Base-by-base conservation (phyloP, 64 coral and sea anemone species). In the Actinia tenebrosa region DNA sequence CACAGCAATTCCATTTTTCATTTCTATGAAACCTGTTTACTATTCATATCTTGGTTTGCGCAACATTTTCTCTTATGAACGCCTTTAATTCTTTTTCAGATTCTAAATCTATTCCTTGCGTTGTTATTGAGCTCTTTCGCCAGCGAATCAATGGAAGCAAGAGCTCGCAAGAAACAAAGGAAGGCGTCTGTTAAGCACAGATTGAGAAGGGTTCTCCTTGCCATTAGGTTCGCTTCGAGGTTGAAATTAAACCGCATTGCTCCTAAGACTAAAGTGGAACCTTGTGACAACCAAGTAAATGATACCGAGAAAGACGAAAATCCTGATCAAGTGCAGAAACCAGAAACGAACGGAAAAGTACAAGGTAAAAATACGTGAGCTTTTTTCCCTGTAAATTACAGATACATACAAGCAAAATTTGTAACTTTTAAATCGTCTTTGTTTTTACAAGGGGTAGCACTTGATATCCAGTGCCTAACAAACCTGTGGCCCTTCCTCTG, bases 31-130 rank as follows among this genome's bases (percentile, higher is more conserved):
- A 1, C 0, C 30, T 37, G 30, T 37, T 37, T 37, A n/a, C n/a
- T n/a, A n/a, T n/a, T n/a, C n/a, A n/a, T n/a, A n/a, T n/a, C n/a
- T n/a, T n/a, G n/a, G n/a, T n/a, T n/a, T n/a, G n/a, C n/a, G n/a
- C n/a, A n/a, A n/a, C n/a, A n/a, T n/a, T n/a, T n/a, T n/a, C n/a
- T n/a, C n/a, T n/a, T n/a, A n/a, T n/a, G n/a, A n/a, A n/a, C n/a
- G 56, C 56, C 10, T 11, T 58, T 58, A 16, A 2, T 11, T 66
- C 30, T 64, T 22, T 90, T 88, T 22, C 82, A 98, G 95, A 91
- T 98, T 56, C 72, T 98, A 13, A 98, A 98, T 84, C 61, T 98
- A 25, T 98, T 98, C 71, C 80, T 98, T 45, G 95, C 95, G 8
- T 84, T 98, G 25, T 83, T 98, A 5, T 55, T 98, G 26, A 98